Percentiles rank a stretch among this genome's conserved stretches.
Conservation (phyloP, 2,888 invertebrate species). For the Chirona hameri region DNA sequence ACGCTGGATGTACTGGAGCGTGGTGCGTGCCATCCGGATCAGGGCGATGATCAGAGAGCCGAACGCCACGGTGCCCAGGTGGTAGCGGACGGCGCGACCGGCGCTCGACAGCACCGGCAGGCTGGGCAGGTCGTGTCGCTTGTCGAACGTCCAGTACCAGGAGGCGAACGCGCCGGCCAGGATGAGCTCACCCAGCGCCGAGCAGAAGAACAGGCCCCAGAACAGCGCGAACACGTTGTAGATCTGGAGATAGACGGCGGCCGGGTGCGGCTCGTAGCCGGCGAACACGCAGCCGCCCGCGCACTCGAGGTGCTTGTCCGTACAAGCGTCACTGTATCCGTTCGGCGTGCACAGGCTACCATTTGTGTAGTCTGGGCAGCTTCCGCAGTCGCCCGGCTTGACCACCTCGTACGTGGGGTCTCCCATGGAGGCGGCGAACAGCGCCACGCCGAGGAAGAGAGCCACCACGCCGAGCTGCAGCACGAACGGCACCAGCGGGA, state of each 20-base stretch:
- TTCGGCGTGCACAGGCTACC: slow-evolving; percentile 56
- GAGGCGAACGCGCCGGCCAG: slow-evolving; percentile 62
- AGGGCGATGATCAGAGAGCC: slow-evolving; percentile 88
- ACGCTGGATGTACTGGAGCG: slow-evolving; percentile 75
- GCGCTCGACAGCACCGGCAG: slow-evolving; percentile 74
- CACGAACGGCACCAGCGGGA: slow-evolving; percentile 86
- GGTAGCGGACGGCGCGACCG: slow-evolving; percentile 69
- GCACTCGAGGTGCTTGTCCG: slow-evolving; percentile 45
- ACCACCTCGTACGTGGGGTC: slow-evolving; percentile 58
- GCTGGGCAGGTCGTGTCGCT: slow-evolving; percentile 73
- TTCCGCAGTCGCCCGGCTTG: background rate
- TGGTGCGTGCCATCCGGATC: slow-evolving; percentile 76
- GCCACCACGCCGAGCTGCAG: slow-evolving; percentile 69
- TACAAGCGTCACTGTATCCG: slow-evolving; percentile 55
- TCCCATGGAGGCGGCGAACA: slow-evolving; percentile 68
- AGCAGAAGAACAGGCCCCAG: slow-evolving; percentile 86
- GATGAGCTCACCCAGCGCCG: slow-evolving; percentile 86
- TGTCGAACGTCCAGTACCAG: slow-evolving; percentile 91
- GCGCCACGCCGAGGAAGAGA: slow-evolving; percentile 65
- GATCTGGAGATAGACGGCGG: slow-evolving; percentile 48
- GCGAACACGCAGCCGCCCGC: slow-evolving; percentile 60
- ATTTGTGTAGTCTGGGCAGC: slow-evolving; percentile 29
- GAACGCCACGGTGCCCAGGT: slow-evolving; percentile 86
- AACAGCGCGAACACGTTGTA: slow-evolving; percentile 77
- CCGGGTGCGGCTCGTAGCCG: slow-evolving; percentile 49